Conservation (phyloP, 2,797 vertebrate genomes). For the Coregonus ussuriensis region DNA sequence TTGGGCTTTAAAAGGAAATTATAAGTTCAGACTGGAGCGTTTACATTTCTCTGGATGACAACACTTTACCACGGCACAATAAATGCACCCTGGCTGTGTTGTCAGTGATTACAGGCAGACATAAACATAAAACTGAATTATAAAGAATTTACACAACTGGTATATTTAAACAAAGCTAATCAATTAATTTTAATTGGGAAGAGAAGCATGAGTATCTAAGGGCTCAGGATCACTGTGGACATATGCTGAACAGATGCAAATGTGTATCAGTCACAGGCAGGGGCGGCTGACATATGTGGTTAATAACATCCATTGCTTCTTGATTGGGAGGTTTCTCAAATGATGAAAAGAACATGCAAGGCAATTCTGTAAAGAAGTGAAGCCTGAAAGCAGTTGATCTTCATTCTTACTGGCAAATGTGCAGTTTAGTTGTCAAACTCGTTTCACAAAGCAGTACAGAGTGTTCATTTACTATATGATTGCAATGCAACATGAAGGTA, state of each 20-base stretch:
- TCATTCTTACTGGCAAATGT: neutral
- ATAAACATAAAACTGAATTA: neutral
- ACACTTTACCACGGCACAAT: neutral
- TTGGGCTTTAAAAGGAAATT: neutral
- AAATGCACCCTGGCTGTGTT: neutral
- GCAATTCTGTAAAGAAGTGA: neutral
- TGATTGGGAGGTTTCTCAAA: neutral
- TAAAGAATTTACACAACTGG: constrained; percentile 2
- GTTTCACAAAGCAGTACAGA: neutral
- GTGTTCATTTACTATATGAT: neutral
- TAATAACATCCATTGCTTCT: constrained; percentile 7
- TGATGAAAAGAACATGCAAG: neutral
- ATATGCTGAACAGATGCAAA: constrained; percentile 57
- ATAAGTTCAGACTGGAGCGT: neutral
- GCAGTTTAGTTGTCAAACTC: too few relatives aligned
- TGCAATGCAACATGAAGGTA: neutral
- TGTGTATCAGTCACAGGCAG: neutral
- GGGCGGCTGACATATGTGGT: constrained; percentile 34
- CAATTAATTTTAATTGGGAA: neutral
- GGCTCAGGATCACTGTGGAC: constrained; percentile 14
- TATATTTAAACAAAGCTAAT: constrained; percentile 11
- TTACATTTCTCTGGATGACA: neutral
- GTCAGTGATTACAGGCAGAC: neutral
- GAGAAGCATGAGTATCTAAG: constrained; percentile 7
- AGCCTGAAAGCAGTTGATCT: neutral